These are phyloP conservation scores for Condylostylus longicornis DNA, from an alignment of 1,140 invertebrate genomes.

Conservation along the genomic window DNA sequence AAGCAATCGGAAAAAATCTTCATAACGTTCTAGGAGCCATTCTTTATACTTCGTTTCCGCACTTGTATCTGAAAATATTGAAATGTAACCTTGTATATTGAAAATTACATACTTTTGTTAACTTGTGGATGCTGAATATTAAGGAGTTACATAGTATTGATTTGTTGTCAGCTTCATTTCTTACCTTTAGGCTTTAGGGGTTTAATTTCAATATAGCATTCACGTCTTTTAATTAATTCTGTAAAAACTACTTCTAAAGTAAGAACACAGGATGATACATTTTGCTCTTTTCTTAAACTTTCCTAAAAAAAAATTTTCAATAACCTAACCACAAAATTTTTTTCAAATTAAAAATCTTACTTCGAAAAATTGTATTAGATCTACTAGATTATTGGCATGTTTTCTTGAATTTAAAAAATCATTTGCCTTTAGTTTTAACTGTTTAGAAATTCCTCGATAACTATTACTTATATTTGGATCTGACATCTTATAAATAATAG, in stretches of 20 bases:
- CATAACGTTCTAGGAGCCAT: conserved; percentile 45
- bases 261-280: conserved; percentile 37
- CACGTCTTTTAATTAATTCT: conserved; percentile 44
- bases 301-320: conserved; percentile 27
- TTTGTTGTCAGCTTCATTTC: neutral
- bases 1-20: conserved; percentile 39
- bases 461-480: too few species aligned
- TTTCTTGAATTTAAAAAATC: conserved; percentile 47
- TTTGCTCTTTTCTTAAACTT: conserved; percentile 33
- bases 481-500: too few species aligned
- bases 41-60: conserved; percentile 41
- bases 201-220: conserved; percentile 40
- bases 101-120: neutral
- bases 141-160: neutral
- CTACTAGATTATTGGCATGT: conserved; percentile 44
- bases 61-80: conserved; percentile 32
- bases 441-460: conserved; percentile 12
- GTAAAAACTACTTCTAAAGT: conserved; percentile 52
- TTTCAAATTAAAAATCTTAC: conserved; percentile 19
- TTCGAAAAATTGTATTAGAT: conserved; percentile 48
- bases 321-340: conserved; percentile 9
- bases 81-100: neutral
- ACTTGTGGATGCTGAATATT: neutral
- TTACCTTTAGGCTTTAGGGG: conserved; percentile 37
- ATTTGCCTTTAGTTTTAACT: conserved; percentile 45